Conservation (phyloP, 2,888 invertebrate genomes). For the Lepeophtheirus nordmannii region DNA sequence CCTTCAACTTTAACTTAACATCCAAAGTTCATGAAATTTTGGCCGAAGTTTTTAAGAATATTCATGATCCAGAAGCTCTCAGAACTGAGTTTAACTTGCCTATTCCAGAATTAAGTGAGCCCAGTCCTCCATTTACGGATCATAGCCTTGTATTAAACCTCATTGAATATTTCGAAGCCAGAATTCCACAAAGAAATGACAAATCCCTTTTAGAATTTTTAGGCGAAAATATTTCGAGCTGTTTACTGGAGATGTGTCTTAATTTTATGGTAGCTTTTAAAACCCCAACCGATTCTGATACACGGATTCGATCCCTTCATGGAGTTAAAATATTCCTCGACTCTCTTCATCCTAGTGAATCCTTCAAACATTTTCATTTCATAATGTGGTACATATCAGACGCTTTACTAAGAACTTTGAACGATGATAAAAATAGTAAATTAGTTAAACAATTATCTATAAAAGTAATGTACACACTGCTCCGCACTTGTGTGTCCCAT, state of each 20-base stretch:
- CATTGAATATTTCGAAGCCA: neutral
- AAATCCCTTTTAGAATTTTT: neutral
- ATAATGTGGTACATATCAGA: conserved; percentile 8
- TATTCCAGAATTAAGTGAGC: neutral
- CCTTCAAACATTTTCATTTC: conserved; percentile 1
- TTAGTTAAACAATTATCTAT: neutral
- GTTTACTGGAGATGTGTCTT: neutral
- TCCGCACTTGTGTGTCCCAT: neutral
- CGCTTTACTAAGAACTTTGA: neutral
- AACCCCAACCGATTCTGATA: neutral
- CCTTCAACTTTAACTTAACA: neutral
- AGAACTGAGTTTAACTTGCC: neutral
- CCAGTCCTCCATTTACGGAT: conserved; percentile 4
- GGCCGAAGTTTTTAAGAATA: conserved; percentile 4
- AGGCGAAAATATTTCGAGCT: neutral
- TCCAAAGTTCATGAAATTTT: conserved; percentile 10
- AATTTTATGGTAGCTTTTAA: conserved; percentile 2
- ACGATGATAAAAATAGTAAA: neutral
- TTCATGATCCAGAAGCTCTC: conserved; percentile 7
- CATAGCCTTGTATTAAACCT: neutral
- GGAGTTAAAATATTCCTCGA: conserved; percentile 2
- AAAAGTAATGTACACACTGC: neutral
- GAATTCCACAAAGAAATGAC: neutral
- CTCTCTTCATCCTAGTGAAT: neutral
- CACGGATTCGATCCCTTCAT: conserved; percentile 10